Conservation (phyloP, 2,888 invertebrate species). For the Pteria penguin region DNA sequence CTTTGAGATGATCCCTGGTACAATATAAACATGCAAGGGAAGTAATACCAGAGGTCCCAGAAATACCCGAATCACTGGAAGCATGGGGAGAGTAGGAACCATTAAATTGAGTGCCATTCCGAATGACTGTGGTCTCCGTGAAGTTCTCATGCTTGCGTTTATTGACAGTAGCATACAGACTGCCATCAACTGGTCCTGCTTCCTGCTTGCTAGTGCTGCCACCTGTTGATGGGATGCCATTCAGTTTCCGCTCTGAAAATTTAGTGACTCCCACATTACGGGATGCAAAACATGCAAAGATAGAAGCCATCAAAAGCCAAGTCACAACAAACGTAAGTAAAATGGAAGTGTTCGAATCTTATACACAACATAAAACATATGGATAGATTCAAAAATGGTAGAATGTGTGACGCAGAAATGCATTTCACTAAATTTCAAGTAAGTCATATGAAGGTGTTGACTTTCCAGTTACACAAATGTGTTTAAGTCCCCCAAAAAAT, state of each 20-base stretch:
- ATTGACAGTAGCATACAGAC: constrained; percentile 87
- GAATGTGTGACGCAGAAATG: too few species aligned
- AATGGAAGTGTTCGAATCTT: too few species aligned
- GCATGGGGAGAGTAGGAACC: constrained; percentile 84
- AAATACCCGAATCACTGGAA: constrained; percentile 93
- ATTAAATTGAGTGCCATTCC: constrained; percentile 72
- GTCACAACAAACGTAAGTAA: neutral
- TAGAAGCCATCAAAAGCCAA: neutral
- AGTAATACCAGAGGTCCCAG: constrained; percentile 46
- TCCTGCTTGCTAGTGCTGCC: constrained; percentile 55
- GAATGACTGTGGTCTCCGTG: constrained; percentile 37
- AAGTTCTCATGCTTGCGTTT: constrained; percentile 73
- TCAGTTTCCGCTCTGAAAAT: constrained; percentile 67
- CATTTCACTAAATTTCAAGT: too few species aligned
- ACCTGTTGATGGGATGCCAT: constrained; percentile 61
- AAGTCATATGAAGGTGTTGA: too few species aligned
- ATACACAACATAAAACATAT: too few species aligned
- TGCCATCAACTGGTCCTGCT: constrained; percentile 88
- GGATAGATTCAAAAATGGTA: too few species aligned
- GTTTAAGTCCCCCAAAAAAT: too few species aligned
- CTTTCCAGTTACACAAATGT: too few species aligned
- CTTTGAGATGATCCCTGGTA: neutral
- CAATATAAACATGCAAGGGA: constrained; percentile 9
- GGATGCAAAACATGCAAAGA: neutral
- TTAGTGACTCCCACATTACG: too few species aligned